These are phyloP conservation scores for Bubo blakistoni DNA, from an alignment of 2,113 vertebrate species.

Conservation along the genomic window DNA sequence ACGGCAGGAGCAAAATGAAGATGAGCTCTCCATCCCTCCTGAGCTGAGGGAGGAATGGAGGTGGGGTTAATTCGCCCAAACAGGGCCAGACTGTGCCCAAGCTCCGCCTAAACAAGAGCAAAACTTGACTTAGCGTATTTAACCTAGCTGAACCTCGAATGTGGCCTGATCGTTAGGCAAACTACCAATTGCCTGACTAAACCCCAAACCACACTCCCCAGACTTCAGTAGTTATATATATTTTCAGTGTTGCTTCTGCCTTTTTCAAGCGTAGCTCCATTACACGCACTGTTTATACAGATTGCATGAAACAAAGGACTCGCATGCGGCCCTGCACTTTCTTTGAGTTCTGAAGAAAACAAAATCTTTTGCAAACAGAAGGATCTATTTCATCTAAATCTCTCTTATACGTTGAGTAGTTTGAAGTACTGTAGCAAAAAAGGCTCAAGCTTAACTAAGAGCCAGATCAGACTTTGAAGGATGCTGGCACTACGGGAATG, in stretches of 20 bases:
- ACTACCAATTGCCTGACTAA: not conserved
- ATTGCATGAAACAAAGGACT: not conserved
- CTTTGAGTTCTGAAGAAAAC: not conserved
- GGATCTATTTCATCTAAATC: not conserved
- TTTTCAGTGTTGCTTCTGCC: not conserved
- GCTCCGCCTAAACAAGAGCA: not conserved
- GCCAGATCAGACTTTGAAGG: not conserved
- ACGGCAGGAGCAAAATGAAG: not conserved
- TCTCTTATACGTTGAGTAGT: not conserved
- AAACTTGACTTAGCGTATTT: not conserved
- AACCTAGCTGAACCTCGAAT: not conserved
- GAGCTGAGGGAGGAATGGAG: not conserved
- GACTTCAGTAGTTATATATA: not conserved
- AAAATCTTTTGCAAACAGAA: not conserved
- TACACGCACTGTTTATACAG: rapidly evolving
- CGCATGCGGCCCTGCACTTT: not conserved
- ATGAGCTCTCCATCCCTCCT: not conserved
- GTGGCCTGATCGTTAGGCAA: not conserved
- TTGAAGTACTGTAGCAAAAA: not conserved
- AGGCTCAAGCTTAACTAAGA: not conserved
- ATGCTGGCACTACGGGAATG: rapidly evolving
- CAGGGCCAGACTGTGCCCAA: not conserved
- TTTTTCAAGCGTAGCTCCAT: not conserved
- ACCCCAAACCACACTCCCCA: conserved; percentile 15
- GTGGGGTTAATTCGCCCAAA: not conserved